These are phyloP conservation scores for Oceanodroma leucorhoa DNA, from an alignment of 2,797 vertebrate species.

Conservation along the genomic window DNA sequence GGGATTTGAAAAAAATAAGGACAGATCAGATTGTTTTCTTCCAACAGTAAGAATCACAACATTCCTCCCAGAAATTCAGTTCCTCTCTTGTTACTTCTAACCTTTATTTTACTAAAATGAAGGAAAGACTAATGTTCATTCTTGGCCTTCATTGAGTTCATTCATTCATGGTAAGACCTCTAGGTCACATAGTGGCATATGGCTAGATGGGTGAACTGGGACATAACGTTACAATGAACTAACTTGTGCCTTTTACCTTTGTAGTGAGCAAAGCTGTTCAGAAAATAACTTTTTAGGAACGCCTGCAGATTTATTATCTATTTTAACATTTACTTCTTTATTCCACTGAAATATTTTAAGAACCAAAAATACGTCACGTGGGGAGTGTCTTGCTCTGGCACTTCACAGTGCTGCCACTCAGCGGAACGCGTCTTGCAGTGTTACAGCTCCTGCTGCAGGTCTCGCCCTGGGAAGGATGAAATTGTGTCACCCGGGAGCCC, in stretches of 20 bases:
- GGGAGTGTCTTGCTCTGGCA: neutral
- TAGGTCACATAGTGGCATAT: neutral
- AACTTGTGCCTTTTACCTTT: neutral
- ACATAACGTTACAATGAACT: neutral
- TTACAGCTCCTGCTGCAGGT: neutral
- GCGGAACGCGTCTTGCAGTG: neutral
- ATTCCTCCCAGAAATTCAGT: neutral
- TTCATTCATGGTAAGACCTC: neutral
- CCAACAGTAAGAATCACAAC: neutral
- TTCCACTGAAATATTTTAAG: neutral
- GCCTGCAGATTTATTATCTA: neutral
- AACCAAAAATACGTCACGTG: neutral
- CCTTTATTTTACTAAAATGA: neutral
- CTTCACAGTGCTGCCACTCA: neutral
- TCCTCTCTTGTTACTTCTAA: neutral
- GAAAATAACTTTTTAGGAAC: neutral
- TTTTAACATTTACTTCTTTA: neutral
- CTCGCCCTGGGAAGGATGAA: neutral
- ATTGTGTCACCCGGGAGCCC: neutral
- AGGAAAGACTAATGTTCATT: neutral
- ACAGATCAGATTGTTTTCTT: neutral
- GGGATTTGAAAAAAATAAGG: neutral
- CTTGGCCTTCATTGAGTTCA: neutral
- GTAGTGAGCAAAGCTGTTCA: neutral
- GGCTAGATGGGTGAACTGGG: neutral